Evolutionary conservation across 1,140 invertebrate species (phyloP).

Genomic region (Apis dorsata): DNA sequence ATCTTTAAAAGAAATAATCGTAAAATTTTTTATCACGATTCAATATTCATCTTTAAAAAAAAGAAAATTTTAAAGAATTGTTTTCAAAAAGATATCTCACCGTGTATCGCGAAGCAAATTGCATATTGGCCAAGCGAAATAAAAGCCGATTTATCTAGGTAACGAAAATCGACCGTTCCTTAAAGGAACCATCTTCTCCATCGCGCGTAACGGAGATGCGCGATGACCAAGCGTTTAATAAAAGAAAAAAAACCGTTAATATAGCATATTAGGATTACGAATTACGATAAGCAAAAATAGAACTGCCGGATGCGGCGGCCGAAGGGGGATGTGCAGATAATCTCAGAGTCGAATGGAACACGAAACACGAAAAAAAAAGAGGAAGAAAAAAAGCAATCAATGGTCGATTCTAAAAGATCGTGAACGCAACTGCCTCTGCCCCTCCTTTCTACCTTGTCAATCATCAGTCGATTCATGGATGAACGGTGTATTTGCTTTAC

Average conservation of each 20-base stretch:
- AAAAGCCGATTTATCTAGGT: neutral
- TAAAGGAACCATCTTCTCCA: neutral
- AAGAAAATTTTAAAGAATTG: neutral
- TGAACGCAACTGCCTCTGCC: neutral
- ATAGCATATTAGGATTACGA: constrained; percentile 34
- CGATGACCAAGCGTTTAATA: neutral
- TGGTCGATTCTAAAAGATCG: neutral
- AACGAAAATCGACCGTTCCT: neutral
- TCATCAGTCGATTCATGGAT: constrained; percentile 44
- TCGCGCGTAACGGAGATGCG: neutral
- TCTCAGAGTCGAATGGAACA: neutral
- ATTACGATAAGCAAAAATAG: constrained; percentile 36
- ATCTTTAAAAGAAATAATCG: no score
- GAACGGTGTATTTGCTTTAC: constrained; percentile 53
- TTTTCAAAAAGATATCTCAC: neutral
- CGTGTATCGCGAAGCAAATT: neutral
- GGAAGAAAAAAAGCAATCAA: no score
- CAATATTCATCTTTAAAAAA: neutral
- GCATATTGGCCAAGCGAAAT: neutral
- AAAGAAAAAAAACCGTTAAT: constrained; percentile 8
- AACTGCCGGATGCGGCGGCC: constrained; percentile 7
- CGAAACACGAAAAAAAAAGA: neutral
- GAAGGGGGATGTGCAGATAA: constrained; percentile 12
- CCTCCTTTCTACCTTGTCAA: constrained; percentile 32
- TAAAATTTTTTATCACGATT: neutral